A percentile compares a stretch with the other conserved stretches of the same genome.
Evolutionary conservation across 2,113 vertebrate genomes (phyloP).

Genomic region (Seriola aureovittata): DNA sequence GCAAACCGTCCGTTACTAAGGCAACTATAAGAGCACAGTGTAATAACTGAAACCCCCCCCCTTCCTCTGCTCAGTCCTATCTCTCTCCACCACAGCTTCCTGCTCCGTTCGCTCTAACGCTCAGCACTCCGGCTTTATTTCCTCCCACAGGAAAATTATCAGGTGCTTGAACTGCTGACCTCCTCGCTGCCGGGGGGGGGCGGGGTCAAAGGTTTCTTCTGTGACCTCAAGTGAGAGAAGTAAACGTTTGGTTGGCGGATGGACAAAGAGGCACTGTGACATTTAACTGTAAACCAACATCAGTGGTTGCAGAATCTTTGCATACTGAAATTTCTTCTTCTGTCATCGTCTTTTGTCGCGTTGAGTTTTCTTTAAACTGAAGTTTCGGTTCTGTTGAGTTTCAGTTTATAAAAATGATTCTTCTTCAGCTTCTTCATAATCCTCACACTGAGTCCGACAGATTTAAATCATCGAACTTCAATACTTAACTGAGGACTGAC

Average conservation of each 20-base stretch:
- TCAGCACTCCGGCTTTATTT: neutral
- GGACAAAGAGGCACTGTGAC: neutral
- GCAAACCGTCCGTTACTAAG: no score
- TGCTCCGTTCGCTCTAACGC: neutral
- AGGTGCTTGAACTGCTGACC: neutral
- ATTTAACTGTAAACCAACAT: neutral
- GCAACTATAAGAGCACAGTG: no score
- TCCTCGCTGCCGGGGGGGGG: neutral
- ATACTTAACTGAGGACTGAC: no score
- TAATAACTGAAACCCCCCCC: neutral
- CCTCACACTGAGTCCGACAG: no score
- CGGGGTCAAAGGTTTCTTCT: neutral
- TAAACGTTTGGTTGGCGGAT: neutral
- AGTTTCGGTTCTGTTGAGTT: no score
- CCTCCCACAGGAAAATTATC: neutral
- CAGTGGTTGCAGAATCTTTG: neutral
- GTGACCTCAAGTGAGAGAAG: no score
- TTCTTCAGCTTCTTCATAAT: no score
- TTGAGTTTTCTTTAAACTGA: no score
- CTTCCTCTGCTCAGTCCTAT: neutral
- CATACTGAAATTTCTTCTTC: neutral
- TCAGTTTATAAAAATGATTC: no score
- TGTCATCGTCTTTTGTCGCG: no score
- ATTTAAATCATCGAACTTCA: no score
- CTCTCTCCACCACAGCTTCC: slow-evolving; percentile 33